Evolutionary conservation across 2,888 invertebrate species (phyloP).

Genomic region (Pterostichus niger): DNA sequence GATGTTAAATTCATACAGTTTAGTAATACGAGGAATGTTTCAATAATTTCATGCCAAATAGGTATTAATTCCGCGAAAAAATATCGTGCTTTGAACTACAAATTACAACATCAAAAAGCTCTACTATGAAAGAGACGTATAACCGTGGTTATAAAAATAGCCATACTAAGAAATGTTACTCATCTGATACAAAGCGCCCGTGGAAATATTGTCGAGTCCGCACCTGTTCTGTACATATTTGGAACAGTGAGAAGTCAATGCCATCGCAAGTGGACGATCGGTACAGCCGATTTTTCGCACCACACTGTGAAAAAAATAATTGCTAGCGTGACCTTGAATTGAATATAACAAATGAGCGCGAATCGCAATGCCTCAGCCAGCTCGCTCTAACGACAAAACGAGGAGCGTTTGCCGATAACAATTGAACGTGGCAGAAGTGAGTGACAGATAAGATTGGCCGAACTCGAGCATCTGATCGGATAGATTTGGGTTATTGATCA

Average conservation of each 20-base stretch:
- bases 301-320: conserved; percentile 66
- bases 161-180: not conserved
- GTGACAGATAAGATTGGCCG: conserved; percentile 62
- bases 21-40: no score
- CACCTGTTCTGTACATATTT: conserved; percentile 62
- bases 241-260: conserved; percentile 63
- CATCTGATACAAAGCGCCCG: not conserved
- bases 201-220: conserved; percentile 13
- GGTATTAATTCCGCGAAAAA: not conserved
- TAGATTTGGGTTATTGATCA: conserved; percentile 65
- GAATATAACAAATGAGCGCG: conserved; percentile 64
- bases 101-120: not conserved
- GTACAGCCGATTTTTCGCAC: conserved; percentile 66
- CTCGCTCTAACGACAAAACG: conserved; percentile 14
- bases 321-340: conserved; percentile 61
- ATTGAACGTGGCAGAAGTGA: conserved; percentile 42
- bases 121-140: not conserved
- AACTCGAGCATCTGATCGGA: conserved; percentile 35
- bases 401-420: conserved; percentile 26
- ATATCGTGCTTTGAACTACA: not conserved
- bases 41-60: no score
- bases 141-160: not conserved
- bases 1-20: no score
- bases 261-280: conserved; percentile 62
- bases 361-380: not conserved